Evolutionary conservation across 1,140 invertebrate species (phyloP).

Genomic region (Trissolcus basalis): DNA sequence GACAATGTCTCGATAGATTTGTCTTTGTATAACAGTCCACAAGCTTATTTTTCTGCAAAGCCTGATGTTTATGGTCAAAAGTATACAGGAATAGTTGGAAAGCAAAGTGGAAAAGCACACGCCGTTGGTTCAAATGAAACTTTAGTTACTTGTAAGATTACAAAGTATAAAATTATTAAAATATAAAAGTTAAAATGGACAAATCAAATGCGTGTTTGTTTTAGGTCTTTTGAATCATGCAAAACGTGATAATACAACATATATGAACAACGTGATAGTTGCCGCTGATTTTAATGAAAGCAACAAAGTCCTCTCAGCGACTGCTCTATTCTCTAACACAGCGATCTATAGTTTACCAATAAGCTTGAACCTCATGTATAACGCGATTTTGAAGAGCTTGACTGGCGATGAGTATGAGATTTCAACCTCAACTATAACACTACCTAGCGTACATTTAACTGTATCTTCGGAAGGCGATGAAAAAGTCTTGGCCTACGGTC

Average conservation of each 20-base stretch:
- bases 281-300: conserved; percentile 68
- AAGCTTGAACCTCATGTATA: conserved; percentile 68
- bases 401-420: conserved; percentile 65
- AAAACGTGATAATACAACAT: conserved; percentile 59
- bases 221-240: conserved; percentile 63
- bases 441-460: conserved; percentile 59
- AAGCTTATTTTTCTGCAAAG: conserved; percentile 60
- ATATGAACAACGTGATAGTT: conserved; percentile 66
- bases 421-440: conserved; percentile 58
- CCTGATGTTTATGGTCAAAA: conserved; percentile 44
- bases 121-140: neutral
- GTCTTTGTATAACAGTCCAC: conserved; percentile 60
- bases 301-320: conserved; percentile 41
- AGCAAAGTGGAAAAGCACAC: neutral
- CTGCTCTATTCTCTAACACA: conserved; percentile 68
- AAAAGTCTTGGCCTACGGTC: conserved; percentile 36
- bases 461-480: conserved; percentile 15
- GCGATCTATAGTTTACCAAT: conserved; percentile 69
- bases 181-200: conserved; percentile 36
- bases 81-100: conserved; percentile 52
- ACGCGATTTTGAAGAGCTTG: conserved; percentile 64
- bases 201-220: neutral
- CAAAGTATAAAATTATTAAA: neutral
- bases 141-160: too few relatives aligned
- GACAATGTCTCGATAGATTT: conserved; percentile 58